phyloP scores from a whole-genome alignment of 2,888 invertebrate genomes.

The Drosophila kambysellisi region DNA sequence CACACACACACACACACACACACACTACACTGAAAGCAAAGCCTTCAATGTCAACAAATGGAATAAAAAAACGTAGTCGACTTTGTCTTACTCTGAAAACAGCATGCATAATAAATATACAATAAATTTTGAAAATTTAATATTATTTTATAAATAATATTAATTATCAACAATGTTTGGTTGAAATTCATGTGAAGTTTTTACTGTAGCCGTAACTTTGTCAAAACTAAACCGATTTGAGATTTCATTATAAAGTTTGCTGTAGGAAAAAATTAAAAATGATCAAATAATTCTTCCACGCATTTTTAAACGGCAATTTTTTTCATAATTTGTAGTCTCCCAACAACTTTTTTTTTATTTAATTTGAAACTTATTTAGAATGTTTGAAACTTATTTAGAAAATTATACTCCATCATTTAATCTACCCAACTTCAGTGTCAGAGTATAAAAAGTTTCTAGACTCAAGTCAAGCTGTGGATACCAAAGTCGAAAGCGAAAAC shows the following conservation, averaged over 20 bases:
- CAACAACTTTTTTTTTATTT: neutral
- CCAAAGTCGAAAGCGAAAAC: conserved; percentile 55
- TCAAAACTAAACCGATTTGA: neutral
- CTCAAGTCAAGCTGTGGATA: conserved; percentile 16
- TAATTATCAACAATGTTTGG: neutral
- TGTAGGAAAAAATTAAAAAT: neutral
- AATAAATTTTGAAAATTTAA: neutral
- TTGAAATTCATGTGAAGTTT: no score
- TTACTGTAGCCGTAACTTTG: neutral
- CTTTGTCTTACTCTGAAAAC: neutral
- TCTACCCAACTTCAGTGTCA: neutral
- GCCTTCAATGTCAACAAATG: conserved; percentile 29
- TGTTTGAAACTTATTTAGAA: neutral
- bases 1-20: neutral
- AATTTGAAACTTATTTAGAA: neutral
- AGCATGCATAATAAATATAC: neutral
- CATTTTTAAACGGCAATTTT: neutral
- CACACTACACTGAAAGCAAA: conserved; percentile 3
- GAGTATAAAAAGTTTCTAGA: conserved; percentile 3
- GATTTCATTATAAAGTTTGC: neutral
- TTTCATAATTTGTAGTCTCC: fast-evolving
- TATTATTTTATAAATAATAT: neutral
- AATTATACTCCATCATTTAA: no score
- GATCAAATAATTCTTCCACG: neutral
- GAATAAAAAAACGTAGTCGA: neutral